phyloP scores from a whole-genome alignment of 2,797 vertebrate genomes.

The Galagoides demidoff region DNA sequence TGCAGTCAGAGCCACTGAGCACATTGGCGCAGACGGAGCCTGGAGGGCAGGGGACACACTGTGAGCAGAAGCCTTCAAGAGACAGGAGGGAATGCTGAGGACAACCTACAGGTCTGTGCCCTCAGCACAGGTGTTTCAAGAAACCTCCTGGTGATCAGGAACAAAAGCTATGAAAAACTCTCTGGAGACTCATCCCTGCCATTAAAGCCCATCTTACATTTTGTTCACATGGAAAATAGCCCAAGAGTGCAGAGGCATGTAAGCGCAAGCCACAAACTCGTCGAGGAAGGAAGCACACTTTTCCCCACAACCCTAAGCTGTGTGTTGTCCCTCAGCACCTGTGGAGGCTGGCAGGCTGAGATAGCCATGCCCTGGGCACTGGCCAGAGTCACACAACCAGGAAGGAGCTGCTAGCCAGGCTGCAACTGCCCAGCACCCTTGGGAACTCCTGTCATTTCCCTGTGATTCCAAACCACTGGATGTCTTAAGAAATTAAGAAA shows the following conservation, averaged over 20 bases:
- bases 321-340: background rate
- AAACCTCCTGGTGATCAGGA: background rate
- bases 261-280: background rate
- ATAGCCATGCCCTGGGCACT: background rate
- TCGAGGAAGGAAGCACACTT: background rate
- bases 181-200: background rate
- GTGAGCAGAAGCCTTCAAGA: background rate
- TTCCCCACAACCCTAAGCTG: background rate
- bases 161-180: background rate
- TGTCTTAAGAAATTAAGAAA: background rate
- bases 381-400: background rate
- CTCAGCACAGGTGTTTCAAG: background rate
- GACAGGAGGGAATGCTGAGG: background rate
- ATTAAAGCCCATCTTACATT: accelerated
- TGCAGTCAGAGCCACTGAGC: background rate
- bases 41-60: background rate
- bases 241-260: background rate
- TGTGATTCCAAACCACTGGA: background rate
- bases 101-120: background rate
- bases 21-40: background rate
- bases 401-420: background rate
- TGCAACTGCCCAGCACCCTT: accelerated
- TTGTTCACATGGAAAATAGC: background rate
- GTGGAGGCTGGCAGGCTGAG: background rate
- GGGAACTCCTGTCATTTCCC: background rate